phyloP scores from a whole-genome alignment of 1,140 invertebrate genomes.

The Luehdorfia chinensis region DNA sequence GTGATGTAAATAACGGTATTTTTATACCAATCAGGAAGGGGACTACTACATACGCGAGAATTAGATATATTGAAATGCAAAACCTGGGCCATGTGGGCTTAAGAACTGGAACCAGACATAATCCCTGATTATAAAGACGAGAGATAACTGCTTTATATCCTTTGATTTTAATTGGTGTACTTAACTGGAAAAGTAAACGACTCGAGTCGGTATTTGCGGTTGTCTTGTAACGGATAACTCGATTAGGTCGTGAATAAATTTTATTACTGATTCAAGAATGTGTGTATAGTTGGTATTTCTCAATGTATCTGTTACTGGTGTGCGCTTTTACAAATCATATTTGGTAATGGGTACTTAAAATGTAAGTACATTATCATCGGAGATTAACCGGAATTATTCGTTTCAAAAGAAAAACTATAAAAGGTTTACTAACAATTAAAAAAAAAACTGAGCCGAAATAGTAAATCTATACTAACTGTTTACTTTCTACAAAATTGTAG shows the following conservation, averaged over 20 bases:
- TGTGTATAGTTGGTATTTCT: conserved; percentile 10
- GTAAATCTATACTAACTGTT: too few relatives aligned
- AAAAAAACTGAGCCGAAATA: too few relatives aligned
- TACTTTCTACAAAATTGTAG: too few relatives aligned
- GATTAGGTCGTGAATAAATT: conserved; percentile 18
- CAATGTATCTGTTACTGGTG: conserved; percentile 4
- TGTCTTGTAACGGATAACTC: conserved; percentile 14
- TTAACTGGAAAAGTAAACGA: conserved; percentile 16
- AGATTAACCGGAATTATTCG: too few relatives aligned
- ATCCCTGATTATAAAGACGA: conserved; percentile 54
- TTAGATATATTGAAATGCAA: conserved; percentile 11
- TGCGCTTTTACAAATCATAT: conserved; percentile 4
- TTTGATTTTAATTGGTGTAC: conserved; percentile 42
- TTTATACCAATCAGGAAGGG: neutral
- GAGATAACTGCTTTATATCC: conserved; percentile 45
- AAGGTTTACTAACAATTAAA: too few relatives aligned
- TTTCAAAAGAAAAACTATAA: too few relatives aligned
- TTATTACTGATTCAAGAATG: conserved; percentile 18
- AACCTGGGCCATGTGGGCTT: conserved; percentile 20
- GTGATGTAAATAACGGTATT: conserved; percentile 8
- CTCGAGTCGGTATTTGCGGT: conserved; percentile 5
- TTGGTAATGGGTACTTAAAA: conserved; percentile 10
- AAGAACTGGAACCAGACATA: conserved; percentile 44
- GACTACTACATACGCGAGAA: conserved; percentile 4
- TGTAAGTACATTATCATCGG: conserved; percentile 1